Evolutionary conservation across 2,113 vertebrate genomes (phyloP).

Genomic region (Cephalopholis sonnerati): DNA sequence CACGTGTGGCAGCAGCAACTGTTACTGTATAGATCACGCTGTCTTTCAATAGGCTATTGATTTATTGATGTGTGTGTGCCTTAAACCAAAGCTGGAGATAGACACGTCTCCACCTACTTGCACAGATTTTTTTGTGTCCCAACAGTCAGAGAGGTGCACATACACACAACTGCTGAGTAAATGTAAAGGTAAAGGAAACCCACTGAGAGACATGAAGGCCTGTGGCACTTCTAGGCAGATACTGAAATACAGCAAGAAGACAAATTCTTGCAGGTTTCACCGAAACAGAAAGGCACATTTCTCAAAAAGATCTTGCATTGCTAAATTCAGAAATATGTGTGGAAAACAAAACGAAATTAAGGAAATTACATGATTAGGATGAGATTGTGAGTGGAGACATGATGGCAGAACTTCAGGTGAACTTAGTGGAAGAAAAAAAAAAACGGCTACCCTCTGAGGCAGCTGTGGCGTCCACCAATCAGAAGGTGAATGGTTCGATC

Average conservation of each 20-base stretch:
- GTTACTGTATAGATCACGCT: constrained; percentile 1
- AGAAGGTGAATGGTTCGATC: too few species aligned
- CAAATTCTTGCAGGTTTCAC: neutral
- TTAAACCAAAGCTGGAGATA: too few species aligned
- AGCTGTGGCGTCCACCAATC: too few species aligned
- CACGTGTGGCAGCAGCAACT: constrained; percentile 3
- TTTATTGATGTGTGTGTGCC: neutral
- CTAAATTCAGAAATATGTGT: neutral
- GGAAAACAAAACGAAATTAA: neutral
- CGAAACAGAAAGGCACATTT: neutral
- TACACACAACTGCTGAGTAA: neutral
- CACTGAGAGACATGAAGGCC: neutral
- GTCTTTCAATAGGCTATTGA: constrained; percentile 31
- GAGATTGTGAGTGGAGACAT: neutral
- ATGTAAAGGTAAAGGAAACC: neutral
- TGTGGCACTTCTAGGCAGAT: neutral
- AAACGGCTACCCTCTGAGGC: too few species aligned
- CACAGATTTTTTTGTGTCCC: neutral
- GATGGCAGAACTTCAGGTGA: neutral
- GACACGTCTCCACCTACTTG: neutral
- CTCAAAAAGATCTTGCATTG: neutral
- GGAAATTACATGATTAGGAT: neutral
- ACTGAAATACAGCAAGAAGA: neutral
- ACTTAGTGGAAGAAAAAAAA: neutral
- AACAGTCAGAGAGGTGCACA: neutral